These are phyloP conservation scores for Adelges cooleyi DNA, from an alignment of 1,140 invertebrate species.

Conservation along the genomic window DNA sequence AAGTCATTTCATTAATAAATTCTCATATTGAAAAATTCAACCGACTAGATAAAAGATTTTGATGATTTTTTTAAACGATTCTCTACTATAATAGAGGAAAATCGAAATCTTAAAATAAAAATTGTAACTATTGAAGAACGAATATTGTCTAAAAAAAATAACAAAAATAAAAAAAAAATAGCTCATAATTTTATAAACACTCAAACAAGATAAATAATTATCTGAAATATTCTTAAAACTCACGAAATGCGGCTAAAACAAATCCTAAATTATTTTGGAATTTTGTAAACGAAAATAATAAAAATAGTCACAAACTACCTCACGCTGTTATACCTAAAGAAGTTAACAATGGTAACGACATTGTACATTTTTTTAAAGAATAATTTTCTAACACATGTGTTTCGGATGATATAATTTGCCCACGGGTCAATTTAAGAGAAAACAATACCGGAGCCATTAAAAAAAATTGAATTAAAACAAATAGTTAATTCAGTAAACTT, in stretches of 20 bases:
- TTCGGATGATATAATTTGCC: background rate
- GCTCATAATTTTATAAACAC: background rate
- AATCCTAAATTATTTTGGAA: background rate
- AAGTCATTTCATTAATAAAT: too few relatives aligned
- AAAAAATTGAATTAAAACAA: background rate
- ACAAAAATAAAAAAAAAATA: background rate
- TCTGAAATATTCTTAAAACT: background rate
- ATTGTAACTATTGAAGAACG: too few relatives aligned
- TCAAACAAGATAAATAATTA: background rate
- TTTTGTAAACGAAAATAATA: background rate
- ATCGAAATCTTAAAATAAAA: too few relatives aligned
- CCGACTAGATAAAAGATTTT: too few relatives aligned
- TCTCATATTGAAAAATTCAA: too few relatives aligned
- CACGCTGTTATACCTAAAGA: background rate
- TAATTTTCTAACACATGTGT: background rate
- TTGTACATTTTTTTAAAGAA: background rate
- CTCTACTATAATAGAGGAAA: too few relatives aligned
- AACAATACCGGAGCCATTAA: background rate
- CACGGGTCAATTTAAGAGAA: background rate
- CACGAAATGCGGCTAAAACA: background rate
- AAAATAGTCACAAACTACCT: background rate
- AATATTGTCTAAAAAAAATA: background rate
- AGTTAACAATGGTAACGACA: background rate
- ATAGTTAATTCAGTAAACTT: background rate
- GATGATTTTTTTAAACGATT: too few relatives aligned